These are phyloP conservation scores for Pluvialis apricaria DNA, from an alignment of 2,113 vertebrate species.

Conservation along the genomic window DNA sequence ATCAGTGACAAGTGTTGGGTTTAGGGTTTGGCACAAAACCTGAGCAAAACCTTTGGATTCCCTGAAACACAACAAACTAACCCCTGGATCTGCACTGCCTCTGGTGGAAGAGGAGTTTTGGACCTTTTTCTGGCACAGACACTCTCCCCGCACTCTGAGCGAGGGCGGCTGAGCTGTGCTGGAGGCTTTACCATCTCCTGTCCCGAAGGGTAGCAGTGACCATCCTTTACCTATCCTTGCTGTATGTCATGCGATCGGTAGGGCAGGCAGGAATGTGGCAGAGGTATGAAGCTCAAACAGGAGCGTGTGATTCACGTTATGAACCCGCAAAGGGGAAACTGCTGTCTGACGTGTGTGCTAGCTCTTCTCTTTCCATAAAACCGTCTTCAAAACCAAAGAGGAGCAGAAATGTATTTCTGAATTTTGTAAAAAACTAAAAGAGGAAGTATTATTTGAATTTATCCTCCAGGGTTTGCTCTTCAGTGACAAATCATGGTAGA, in stretches of 20 bases:
- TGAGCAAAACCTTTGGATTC: not conserved
- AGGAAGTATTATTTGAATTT: not conserved
- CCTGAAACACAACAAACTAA: not conserved
- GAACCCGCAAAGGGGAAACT: not conserved
- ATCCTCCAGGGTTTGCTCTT: not conserved
- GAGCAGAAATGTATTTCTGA: not conserved
- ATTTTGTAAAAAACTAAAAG: not conserved
- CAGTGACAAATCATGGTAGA: not conserved
- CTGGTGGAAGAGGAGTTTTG: not conserved
- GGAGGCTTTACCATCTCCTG: not conserved
- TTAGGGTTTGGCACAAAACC: not conserved
- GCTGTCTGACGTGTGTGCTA: not conserved
- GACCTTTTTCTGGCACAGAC: not conserved
- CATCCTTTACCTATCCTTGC: not conserved
- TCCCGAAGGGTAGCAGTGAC: not conserved
- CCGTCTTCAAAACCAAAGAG: not conserved
- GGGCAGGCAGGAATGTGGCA: not conserved
- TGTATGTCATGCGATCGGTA: accelerated
- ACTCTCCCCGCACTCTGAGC: accelerated
- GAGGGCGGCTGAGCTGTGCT: not conserved
- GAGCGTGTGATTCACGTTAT: not conserved
- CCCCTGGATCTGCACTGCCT: not conserved
- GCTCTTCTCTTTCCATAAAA: not conserved
- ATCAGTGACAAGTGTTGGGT: not conserved
- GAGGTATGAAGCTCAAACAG: not conserved